These are phyloP conservation scores for Nesogale talazaci DNA, from an alignment of 2,113 vertebrate species.

Conservation along the genomic window DNA sequence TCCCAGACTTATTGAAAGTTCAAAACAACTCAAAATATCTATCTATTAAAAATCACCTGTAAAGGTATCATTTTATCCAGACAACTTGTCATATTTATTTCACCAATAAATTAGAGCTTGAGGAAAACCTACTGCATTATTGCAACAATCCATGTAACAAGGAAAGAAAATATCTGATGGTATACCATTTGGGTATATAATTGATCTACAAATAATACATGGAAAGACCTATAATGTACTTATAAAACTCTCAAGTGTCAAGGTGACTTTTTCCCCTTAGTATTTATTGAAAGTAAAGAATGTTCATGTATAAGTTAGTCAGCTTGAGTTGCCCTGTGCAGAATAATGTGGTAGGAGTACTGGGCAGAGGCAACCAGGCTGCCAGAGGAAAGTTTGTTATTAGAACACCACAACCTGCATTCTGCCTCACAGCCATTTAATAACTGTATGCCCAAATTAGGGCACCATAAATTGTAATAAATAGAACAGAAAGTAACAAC, in stretches of 20 bases:
- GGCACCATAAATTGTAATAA: neutral
- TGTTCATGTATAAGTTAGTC: conserved; percentile 31
- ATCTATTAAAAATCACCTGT: conserved; percentile 29
- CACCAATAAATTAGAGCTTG: conserved; percentile 33
- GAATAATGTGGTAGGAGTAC: neutral
- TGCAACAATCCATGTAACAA: neutral
- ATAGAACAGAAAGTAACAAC: neutral
- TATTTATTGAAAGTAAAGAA: conserved; percentile 41
- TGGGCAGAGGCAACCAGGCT: neutral
- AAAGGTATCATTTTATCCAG: conserved; percentile 45
- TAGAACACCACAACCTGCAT: fast-evolving
- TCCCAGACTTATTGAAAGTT: conserved; percentile 47
- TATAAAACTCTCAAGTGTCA: conserved; percentile 52
- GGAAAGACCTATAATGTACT: neutral
- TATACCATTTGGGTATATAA: conserved; percentile 47
- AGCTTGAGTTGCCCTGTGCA: neutral
- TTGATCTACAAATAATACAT: conserved; percentile 33
- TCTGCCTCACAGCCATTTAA: neutral
- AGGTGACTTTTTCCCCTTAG: conserved; percentile 33
- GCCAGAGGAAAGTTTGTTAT: neutral
- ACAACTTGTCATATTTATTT: conserved; percentile 49
- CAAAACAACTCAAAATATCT: conserved; percentile 64
- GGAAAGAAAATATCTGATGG: neutral
- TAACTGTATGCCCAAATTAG: no score
- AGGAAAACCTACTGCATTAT: neutral